Evolutionary conservation across 2,797 vertebrate genomes (phyloP), one percentile per base, ranked within the genome.

Genomic region (Sciurus carolinensis): DNA sequence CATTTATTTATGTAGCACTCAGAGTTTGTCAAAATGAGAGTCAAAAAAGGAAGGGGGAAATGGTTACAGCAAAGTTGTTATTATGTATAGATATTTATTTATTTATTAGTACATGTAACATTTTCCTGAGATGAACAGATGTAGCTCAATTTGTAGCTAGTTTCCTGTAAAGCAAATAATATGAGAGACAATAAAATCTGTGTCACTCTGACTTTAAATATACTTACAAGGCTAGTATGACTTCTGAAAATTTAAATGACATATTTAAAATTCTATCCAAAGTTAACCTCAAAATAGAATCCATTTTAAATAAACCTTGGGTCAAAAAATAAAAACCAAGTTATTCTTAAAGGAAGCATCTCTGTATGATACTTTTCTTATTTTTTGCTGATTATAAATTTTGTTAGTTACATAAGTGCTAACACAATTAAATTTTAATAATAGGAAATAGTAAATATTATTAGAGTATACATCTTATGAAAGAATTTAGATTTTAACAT

Each of bases 241-340:
- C 5, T 83, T 75, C 30, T 64, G 59, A 71, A 91, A 88, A 50
- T 83, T 84, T 91, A 79, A 91, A 75, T 88, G 24, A 44, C 1
- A 79, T 62, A 54, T 28, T 44, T 67, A 52, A 94, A 83, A 11
- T 3, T 54, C 3, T 30, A 75, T 91, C 81, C 26, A 33, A 87
- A 79, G 44, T 83, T 84, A 87, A 75, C 7, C 33, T 90, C 69
- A 79, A 90, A 86, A 59, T 54, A 75, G 15, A 92, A 87, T 95
- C 2, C 26, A 86, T 20, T 92, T 95, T 93, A 64, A 64, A 30
- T 91, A 88, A 94, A 50, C 12, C 4, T 36, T 39, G 5, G 36
- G 1, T 73, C 33, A 84, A 85, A 77, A 80, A 57, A 57, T 67
- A 66, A 90, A 87, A 87, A 26, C 64, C 2, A 82, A 90, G 22